Evolutionary conservation across 2,888 invertebrate species (phyloP).

Genomic region (Lasioglossum figueresi): DNA sequence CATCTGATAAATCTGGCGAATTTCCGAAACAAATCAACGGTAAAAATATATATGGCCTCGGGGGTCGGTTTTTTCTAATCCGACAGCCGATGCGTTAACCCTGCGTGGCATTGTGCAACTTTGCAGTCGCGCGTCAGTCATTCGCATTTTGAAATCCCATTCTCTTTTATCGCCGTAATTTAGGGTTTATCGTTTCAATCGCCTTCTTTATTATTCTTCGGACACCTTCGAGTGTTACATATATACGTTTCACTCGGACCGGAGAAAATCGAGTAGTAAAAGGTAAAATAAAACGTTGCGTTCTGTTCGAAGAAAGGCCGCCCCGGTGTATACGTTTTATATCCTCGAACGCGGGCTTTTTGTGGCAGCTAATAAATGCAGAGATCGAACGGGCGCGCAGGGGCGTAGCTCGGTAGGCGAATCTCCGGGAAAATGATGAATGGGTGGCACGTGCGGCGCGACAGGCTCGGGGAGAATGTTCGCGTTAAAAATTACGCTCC

Average conservation of each 20-base stretch:
- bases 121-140: background rate
- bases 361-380: slow-evolving; percentile 2
- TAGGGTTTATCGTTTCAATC: background rate
- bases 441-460: background rate
- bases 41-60: background rate
- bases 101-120: background rate
- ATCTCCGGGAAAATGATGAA: background rate
- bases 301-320: background rate
- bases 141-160: background rate
- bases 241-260: background rate
- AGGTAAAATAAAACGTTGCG: background rate
- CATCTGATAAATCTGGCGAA: background rate
- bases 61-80: background rate
- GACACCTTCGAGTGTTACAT: background rate
- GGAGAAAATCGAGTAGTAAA: background rate
- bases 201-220: background rate
- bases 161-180: background rate
- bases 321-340: background rate
- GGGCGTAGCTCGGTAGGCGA: background rate
- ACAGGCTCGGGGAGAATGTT: background rate
- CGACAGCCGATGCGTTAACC: background rate
- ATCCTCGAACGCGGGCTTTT: background rate
- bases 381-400: slow-evolving; percentile 5
- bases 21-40: background rate
- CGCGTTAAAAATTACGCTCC: background rate